Conservation (phyloP, 92 coral and sea anemone species). For the Micromussa lordhowensis region DNA sequence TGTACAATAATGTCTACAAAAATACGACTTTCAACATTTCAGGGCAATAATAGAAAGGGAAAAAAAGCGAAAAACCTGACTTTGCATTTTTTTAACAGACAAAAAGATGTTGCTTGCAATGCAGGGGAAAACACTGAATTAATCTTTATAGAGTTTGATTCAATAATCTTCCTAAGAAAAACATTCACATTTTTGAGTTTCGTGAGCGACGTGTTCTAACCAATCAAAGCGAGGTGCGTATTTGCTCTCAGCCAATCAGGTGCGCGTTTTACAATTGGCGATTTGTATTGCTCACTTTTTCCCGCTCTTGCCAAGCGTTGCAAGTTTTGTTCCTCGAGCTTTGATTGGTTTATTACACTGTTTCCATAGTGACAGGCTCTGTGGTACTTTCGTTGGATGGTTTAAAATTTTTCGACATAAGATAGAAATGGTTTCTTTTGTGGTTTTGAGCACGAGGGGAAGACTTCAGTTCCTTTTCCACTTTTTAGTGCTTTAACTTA, state of each 20-base stretch:
- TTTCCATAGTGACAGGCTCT: background rate
- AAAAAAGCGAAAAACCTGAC: background rate
- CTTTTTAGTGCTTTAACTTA: background rate
- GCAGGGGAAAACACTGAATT: background rate
- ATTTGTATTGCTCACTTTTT: background rate
- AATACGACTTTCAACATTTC: background rate
- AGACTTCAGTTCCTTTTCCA: background rate
- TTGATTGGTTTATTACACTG: background rate
- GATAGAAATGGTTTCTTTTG: background rate
- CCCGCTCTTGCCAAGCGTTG: background rate
- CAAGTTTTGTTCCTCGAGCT: background rate
- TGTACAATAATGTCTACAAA: background rate
- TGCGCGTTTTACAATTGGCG: background rate
- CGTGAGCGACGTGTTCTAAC: background rate
- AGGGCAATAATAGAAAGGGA: background rate
- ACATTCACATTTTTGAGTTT: background rate
- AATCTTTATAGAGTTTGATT: background rate
- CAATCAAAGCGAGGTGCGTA: background rate
- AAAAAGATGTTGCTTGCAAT: background rate
- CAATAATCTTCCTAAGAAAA: background rate
- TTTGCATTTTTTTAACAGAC: background rate
- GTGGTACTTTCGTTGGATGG: background rate
- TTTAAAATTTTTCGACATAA: background rate
- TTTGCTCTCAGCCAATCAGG: conserved; percentile 2
- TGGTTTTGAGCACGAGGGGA: background rate